phyloP scores from a whole-genome alignment of 2,797 vertebrate genomes.

The Miichthys miiuy region DNA sequence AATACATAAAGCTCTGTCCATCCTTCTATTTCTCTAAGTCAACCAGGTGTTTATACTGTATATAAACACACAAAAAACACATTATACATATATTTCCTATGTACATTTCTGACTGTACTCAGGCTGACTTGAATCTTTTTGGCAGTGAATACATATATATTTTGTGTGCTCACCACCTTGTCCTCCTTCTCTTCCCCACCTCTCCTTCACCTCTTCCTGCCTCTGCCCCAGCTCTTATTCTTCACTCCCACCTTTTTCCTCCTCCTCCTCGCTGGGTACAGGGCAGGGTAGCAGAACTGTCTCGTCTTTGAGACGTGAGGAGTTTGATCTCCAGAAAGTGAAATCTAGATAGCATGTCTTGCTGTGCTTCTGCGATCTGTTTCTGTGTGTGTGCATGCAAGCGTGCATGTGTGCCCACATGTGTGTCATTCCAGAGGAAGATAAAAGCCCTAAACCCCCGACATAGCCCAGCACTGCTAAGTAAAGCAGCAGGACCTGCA shows the following conservation, averaged over 20 bases:
- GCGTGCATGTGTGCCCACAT: slow-evolving; percentile 43
- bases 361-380: slow-evolving; percentile 67
- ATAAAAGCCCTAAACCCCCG: slow-evolving; percentile 62
- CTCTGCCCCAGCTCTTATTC: slow-evolving; percentile 46
- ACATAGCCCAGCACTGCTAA: slow-evolving; percentile 54
- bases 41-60: neutral
- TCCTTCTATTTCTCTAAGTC: neutral
- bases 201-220: slow-evolving; percentile 55
- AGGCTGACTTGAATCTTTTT: slow-evolving; percentile 13
- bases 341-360: slow-evolving; percentile 72
- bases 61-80: neutral
- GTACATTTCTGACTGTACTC: slow-evolving; percentile 3
- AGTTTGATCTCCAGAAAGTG: slow-evolving; percentile 79
- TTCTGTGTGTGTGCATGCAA: slow-evolving; percentile 19
- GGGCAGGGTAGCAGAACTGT: slow-evolving; percentile 73
- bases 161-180: slow-evolving; percentile 30
- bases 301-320: slow-evolving; percentile 75
- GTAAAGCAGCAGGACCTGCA: slow-evolving; percentile 61
- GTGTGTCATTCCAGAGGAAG: slow-evolving; percentile 59
- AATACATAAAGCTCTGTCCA: slow-evolving; percentile 5
- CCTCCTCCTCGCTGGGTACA: slow-evolving; percentile 62
- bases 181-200: slow-evolving; percentile 38
- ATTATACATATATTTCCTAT: slow-evolving; percentile 5
- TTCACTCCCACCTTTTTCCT: slow-evolving; percentile 64
- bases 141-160: slow-evolving; percentile 25